phyloP scores from a whole-genome alignment of 2,797 vertebrate species.

The Etheostoma perlongum region DNA sequence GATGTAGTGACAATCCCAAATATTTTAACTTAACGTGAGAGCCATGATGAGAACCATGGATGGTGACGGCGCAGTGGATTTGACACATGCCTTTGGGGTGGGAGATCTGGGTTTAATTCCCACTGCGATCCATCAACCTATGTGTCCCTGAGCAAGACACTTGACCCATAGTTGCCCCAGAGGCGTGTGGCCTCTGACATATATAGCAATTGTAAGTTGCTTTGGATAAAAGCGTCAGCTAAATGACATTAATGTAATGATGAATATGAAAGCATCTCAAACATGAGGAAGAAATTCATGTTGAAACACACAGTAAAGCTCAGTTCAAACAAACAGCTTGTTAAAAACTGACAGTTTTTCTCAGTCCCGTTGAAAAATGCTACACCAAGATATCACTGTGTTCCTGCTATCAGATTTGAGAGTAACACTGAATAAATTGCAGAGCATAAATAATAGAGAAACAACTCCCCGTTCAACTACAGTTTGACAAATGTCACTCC shows the following conservation, averaged over 20 bases:
- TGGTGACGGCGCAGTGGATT: too few species aligned
- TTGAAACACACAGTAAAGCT: not conserved
- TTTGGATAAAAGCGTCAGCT: too few species aligned
- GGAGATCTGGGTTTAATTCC: too few species aligned
- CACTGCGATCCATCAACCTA: too few species aligned
- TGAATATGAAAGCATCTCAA: not conserved
- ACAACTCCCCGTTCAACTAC: constrained; percentile 38
- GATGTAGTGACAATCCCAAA: not conserved
- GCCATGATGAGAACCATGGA: not conserved
- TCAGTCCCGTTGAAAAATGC: constrained; percentile 11
- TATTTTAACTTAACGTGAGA: not conserved
- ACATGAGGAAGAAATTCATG: not conserved
- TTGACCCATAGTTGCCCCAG: too few species aligned
- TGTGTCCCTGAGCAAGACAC: too few species aligned
- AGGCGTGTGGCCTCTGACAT: too few species aligned
- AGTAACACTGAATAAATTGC: constrained; percentile 15
- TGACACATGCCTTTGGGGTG: too few species aligned
- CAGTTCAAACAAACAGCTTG: constrained; percentile 8
- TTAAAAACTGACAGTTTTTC: constrained; percentile 2
- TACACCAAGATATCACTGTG: constrained; percentile 21
- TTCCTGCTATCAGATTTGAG: constrained; percentile 17
- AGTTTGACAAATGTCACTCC: constrained; percentile 46
- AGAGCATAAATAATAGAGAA: constrained; percentile 31
- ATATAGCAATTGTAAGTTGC: too few species aligned
- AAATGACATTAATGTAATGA: too few species aligned